Conservation (phyloP, 2,113 vertebrate species). For the Myotis lucifugus region DNA sequence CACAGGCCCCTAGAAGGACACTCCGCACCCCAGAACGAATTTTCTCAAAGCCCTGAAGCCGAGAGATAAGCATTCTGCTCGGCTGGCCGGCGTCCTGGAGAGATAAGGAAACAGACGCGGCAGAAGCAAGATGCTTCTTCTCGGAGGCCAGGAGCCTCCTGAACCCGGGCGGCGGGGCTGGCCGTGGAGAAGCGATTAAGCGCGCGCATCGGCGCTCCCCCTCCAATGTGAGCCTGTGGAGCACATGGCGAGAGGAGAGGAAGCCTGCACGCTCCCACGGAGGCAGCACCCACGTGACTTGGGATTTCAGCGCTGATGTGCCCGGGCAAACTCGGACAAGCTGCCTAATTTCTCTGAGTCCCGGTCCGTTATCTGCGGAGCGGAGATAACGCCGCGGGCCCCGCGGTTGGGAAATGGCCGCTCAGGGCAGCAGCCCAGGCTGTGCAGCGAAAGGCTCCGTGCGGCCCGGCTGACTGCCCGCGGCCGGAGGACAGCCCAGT, state of each 20-base stretch:
- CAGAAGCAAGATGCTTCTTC: too few relatives aligned
- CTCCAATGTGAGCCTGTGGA: too few relatives aligned
- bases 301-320: not conserved
- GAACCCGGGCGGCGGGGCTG: too few relatives aligned
- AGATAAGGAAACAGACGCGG: conserved; percentile 5
- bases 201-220: not conserved
- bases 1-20: not conserved
- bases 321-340: not conserved
- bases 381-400: not conserved
- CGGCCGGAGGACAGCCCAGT: not conserved
- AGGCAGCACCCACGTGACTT: not conserved
- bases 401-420: not conserved
- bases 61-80: conserved; percentile 45
- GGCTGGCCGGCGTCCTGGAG: not conserved
- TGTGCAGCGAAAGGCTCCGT: not conserved
- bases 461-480: not conserved
- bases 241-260: too few relatives aligned
- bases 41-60: conserved; percentile 22
- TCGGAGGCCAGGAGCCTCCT: too few relatives aligned
- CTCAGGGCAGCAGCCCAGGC: not conserved
- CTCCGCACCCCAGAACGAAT: conserved; percentile 39
- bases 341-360: not conserved
- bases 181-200: too few relatives aligned
- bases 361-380: not conserved
- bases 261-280: not conserved